Evolutionary conservation across 1,140 invertebrate genomes (phyloP).

Genomic region (Plodia interpunctella): DNA sequence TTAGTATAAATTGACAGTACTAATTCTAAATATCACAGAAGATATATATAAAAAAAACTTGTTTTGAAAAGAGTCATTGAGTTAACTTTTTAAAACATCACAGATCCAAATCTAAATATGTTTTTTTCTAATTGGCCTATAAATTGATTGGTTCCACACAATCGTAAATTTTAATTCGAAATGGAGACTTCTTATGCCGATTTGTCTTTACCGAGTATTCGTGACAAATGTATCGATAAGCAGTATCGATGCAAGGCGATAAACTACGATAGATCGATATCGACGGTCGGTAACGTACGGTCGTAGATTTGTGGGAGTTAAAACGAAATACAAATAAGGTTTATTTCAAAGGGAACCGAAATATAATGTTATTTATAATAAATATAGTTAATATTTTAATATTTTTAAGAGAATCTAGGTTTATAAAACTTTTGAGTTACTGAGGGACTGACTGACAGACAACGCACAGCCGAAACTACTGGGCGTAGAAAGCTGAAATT

Average conservation of each 20-base stretch:
- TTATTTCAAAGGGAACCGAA: slow-evolving; percentile 5
- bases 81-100: background rate
- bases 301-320: slow-evolving; percentile 14
- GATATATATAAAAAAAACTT: no score
- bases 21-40: no score
- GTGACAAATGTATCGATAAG: slow-evolving; percentile 65
- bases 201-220: slow-evolving; percentile 35
- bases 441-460: no score
- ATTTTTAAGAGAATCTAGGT: no score
- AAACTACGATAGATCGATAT: slow-evolving; percentile 65
- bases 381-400: no score
- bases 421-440: no score
- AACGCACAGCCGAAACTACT: no score
- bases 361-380: slow-evolving; percentile 2
- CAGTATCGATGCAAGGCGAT: slow-evolving; percentile 57
- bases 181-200: slow-evolving; percentile 19
- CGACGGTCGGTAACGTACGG: slow-evolving; percentile 34
- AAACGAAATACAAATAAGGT: slow-evolving; percentile 7
- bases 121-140: background rate
- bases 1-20: no score
- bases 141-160: slow-evolving; percentile 1
- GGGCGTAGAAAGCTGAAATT: no score
- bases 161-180: background rate
- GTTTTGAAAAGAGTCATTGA: no score
- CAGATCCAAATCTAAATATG: background rate